Percentiles rank a stretch among this genome's conserved stretches.
phyloP scores from a whole-genome alignment of 2,113 vertebrate species.

The Rhabdomys dilectus region DNA sequence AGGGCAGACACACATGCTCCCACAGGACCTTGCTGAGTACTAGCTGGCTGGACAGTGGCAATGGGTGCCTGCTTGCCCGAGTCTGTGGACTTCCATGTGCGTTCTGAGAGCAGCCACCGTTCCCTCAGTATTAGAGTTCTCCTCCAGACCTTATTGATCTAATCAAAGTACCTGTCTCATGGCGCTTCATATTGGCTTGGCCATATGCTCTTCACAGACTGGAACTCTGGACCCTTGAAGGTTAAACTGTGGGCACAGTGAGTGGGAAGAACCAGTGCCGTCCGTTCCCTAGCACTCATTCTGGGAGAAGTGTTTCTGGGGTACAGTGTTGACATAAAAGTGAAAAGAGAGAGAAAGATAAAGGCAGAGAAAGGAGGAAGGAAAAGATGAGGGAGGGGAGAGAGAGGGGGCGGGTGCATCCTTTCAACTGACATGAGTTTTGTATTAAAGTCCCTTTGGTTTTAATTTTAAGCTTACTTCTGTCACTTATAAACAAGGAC shows the following conservation, averaged over 20 bases:
- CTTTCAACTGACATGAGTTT: neutral
- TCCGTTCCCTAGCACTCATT: neutral
- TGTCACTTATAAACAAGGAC: neutral
- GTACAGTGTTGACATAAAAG: neutral
- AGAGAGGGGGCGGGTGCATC: neutral
- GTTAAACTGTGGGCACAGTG: neutral
- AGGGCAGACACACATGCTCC: neutral
- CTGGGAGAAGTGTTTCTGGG: neutral
- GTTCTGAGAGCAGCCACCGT: neutral
- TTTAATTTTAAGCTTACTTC: slow-evolving; percentile 28
- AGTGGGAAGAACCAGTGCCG: neutral
- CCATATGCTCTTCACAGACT: neutral
- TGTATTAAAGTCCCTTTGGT: neutral
- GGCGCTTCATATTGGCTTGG: neutral
- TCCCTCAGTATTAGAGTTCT: neutral
- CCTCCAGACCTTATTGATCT: neutral
- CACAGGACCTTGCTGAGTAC: neutral
- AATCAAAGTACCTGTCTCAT: neutral
- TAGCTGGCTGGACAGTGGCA: neutral
- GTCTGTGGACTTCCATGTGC: neutral
- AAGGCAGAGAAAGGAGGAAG: neutral
- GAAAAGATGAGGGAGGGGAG: too few relatives aligned
- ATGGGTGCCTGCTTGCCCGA: neutral
- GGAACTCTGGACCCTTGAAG: neutral
- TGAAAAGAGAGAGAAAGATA: neutral